phyloP scores from a whole-genome alignment of 2,113 vertebrate genomes.

The Notiomystis cincta region DNA sequence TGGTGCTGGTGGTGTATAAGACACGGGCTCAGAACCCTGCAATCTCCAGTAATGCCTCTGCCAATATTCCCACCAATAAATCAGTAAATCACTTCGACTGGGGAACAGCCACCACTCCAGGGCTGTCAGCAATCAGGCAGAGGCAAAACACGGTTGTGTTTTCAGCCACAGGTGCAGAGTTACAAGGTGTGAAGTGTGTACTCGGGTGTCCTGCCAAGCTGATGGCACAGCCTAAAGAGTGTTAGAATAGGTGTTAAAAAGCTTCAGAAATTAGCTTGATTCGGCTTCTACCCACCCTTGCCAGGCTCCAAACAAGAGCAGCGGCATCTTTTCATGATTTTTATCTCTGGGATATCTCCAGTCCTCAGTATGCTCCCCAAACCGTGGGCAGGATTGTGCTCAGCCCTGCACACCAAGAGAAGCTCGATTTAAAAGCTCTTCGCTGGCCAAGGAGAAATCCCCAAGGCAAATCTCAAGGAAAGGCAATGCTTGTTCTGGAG shows the following conservation, averaged over 20 bases:
- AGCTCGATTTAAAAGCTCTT: not conserved
- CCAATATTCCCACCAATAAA: not conserved
- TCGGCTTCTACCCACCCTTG: not conserved
- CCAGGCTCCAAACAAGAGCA: not conserved
- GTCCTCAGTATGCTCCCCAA: not conserved
- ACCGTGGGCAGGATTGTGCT: not conserved
- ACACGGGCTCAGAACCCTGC: fast-evolving
- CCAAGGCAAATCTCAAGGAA: not conserved
- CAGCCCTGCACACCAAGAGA: not conserved
- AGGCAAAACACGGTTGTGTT: not conserved
- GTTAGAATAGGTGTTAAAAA: not conserved
- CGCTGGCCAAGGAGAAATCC: not conserved
- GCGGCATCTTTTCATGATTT: fast-evolving
- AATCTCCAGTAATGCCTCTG: not conserved
- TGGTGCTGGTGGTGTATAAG: not conserved
- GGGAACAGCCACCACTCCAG: not conserved
- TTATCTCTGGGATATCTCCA: not conserved
- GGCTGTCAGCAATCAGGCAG: not conserved
- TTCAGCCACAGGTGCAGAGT: not conserved
- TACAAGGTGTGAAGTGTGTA: not conserved
- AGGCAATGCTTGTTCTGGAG: not conserved
- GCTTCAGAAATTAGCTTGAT: not conserved
- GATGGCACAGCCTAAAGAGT: not conserved
- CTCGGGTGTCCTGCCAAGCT: not conserved
- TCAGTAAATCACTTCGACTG: not conserved